A percentile compares a stretch with the other conserved stretches of the same genome.
These are phyloP conservation scores for Nebria brevicollis DNA, from an alignment of 2,888 invertebrate genomes.

Conservation along the genomic window DNA sequence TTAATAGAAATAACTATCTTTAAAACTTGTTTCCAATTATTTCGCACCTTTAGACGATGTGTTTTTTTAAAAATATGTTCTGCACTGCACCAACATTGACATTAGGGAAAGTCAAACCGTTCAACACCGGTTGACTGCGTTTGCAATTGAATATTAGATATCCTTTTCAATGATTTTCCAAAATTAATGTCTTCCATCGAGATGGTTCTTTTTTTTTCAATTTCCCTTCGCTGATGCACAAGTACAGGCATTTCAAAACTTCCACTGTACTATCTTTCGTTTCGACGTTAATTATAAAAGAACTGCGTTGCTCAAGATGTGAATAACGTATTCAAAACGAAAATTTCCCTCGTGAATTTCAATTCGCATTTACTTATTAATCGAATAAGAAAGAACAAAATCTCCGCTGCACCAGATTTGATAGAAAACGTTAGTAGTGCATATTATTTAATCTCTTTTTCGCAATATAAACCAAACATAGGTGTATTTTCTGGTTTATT, in stretches of 20 bases:
- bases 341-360: conserved; percentile 44
- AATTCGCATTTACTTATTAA: conserved; percentile 44
- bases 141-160: conserved; percentile 41
- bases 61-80: background rate
- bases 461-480: background rate
- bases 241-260: conserved; percentile 13
- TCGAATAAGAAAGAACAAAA: conserved; percentile 25
- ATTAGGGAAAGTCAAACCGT: background rate
- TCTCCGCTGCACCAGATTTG: conserved; percentile 29
- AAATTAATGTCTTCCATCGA: conserved; percentile 43
- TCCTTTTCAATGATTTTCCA: conserved; percentile 38
- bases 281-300: conserved; percentile 12
- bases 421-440: conserved; percentile 34
- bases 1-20: too few species aligned
- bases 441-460: background rate
- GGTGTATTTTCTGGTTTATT: background rate
- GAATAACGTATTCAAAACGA: conserved; percentile 37
- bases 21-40: too few species aligned
- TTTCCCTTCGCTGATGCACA: conserved; percentile 14
- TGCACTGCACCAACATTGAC: background rate
- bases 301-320: conserved; percentile 16
- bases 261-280: conserved; percentile 4
- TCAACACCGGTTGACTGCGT: conserved; percentile 11
- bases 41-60: too few species aligned
- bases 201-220: conserved; percentile 40